Evolutionary conservation across 2,888 invertebrate species (phyloP).

Genomic region (Mimas tiliae): DNA sequence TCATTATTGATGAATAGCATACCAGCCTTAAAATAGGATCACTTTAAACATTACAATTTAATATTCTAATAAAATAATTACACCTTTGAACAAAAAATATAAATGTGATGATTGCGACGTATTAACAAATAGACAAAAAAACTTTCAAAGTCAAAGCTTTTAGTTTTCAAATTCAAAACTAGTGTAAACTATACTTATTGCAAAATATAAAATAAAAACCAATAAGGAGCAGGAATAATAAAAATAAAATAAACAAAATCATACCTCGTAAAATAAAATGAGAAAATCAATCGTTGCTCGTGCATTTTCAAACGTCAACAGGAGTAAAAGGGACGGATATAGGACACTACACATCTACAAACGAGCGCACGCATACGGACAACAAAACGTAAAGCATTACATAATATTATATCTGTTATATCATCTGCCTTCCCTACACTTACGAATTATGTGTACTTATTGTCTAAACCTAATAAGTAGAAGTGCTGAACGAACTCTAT

Average conservation of each 20-base stretch:
- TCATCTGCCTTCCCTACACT: constrained; percentile 39
- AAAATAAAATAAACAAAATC: constrained; percentile 57
- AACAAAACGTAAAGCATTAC: constrained; percentile 47
- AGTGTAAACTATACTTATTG: no score
- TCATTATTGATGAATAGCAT: no score
- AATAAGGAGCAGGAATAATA: constrained; percentile 26
- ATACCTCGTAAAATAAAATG: constrained; percentile 71
- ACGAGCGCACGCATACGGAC: constrained; percentile 31
- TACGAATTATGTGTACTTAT: constrained; percentile 66
- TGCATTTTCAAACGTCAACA: constrained; percentile 61
- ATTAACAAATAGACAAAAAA: no score
- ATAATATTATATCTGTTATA: constrained; percentile 40
- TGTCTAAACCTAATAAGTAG: constrained; percentile 50
- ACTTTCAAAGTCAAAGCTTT: no score
- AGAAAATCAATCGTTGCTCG: constrained; percentile 67
- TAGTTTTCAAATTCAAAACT: no score
- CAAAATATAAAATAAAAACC: no score
- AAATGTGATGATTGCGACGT: no score
- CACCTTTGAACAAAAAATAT: no score
- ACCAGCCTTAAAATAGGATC: no score
- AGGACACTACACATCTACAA: constrained; percentile 36
- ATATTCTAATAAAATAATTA: no score
- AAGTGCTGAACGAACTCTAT: constrained; percentile 49
- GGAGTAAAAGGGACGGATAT: constrained; percentile 66
- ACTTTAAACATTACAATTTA: no score